Evolutionary conservation across 2,113 vertebrate species (phyloP).

Genomic region (Oxyruncus cristatus): DNA sequence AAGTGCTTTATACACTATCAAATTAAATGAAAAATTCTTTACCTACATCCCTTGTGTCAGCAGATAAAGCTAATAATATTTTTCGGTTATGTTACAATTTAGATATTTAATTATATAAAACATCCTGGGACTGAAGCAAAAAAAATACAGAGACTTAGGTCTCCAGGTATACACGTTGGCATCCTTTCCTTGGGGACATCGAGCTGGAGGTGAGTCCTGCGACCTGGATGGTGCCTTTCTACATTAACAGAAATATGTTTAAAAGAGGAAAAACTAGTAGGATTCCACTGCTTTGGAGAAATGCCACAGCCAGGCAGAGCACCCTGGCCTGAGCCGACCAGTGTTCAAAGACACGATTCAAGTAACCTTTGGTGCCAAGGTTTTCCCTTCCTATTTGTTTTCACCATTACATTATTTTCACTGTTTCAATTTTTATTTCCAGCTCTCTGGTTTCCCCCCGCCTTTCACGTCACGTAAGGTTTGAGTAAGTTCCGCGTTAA

Average conservation of each 20-base stretch:
- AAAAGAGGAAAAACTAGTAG: background rate
- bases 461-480: background rate
- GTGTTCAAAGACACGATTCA: background rate
- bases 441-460: background rate
- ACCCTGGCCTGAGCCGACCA: background rate
- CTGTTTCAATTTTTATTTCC: background rate
- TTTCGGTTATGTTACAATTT: slow-evolving; percentile 72
- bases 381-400: slow-evolving; percentile 66
- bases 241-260: background rate
- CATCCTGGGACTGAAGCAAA: background rate
- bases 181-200: background rate
- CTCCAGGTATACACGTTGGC: background rate
- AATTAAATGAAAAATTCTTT: slow-evolving; percentile 83
- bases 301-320: background rate
- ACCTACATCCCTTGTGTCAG: slow-evolving; percentile 71
- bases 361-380: slow-evolving; percentile 41
- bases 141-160: background rate
- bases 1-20: slow-evolving; percentile 78
- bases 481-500: background rate
- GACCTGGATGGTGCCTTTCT: background rate
- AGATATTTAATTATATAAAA: slow-evolving; percentile 58
- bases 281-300: background rate
- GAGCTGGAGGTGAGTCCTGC: background rate
- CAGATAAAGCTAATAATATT: slow-evolving; percentile 74
- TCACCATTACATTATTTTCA: background rate